Evolutionary conservation across 2,797 vertebrate genomes (phyloP).

Genomic region (Ataeniobius toweri): DNA sequence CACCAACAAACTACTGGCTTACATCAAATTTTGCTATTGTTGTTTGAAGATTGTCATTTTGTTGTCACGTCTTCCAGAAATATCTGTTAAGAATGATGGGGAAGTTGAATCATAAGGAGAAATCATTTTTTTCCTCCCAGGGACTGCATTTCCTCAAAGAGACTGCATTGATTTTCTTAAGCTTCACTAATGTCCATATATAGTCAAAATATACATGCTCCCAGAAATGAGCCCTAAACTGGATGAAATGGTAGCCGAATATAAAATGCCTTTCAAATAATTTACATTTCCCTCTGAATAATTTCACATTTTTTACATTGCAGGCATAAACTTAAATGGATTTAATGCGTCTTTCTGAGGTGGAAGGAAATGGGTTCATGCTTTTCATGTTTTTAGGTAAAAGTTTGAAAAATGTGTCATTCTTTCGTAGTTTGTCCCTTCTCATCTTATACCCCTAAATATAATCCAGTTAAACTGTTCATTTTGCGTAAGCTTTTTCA

Average conservation of each 20-base stretch:
- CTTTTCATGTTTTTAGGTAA: neutral
- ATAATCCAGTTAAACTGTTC: neutral
- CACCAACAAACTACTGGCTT: neutral
- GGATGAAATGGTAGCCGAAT: neutral
- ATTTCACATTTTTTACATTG: neutral
- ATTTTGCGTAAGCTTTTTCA: neutral
- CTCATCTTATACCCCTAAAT: neutral
- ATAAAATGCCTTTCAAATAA: neutral
- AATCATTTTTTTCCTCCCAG: neutral
- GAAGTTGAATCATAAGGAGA: neutral
- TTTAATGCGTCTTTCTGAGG: neutral
- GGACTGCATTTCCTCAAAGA: neutral
- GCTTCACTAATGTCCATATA: neutral
- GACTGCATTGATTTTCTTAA: neutral
- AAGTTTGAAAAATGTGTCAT: neutral
- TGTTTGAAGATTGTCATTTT: neutral
- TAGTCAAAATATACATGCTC: neutral
- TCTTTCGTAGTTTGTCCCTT: neutral
- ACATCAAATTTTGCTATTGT: neutral
- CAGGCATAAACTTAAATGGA: neutral
- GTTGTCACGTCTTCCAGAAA: neutral
- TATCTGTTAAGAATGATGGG: neutral
- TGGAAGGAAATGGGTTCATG: neutral
- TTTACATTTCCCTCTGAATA: neutral
- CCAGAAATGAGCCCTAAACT: neutral